Conservation (phyloP, 2,113 vertebrate species). For the Myotis brandtii region DNA sequence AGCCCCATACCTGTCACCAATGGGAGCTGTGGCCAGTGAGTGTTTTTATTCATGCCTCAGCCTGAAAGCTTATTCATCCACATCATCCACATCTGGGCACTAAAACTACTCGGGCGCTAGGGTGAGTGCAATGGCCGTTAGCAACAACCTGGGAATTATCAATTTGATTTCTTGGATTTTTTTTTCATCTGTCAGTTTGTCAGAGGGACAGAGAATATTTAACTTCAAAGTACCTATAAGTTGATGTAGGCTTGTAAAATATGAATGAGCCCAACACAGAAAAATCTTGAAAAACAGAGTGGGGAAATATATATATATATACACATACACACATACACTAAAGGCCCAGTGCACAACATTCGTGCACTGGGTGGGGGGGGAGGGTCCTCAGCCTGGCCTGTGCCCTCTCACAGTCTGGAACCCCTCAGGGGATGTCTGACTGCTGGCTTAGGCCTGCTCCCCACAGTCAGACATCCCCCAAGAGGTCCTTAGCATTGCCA, state of each 20-base stretch:
- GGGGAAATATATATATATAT: too few species aligned
- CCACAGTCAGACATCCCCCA: too few species aligned
- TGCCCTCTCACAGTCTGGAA: too few species aligned
- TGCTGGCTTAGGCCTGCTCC: too few species aligned
- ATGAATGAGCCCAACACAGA: not conserved
- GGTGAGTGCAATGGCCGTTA: not conserved
- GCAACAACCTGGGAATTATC: not conserved
- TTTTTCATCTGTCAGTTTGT: not conserved
- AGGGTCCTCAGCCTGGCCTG: too few species aligned
- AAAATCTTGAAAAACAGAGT: not conserved
- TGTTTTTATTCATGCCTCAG: not conserved
- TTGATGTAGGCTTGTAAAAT: not conserved
- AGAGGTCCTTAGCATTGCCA: too few species aligned
- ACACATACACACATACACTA: not conserved
- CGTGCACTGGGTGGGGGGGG: too few species aligned
- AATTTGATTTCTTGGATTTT: not conserved
- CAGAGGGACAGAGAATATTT: not conserved
- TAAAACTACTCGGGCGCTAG: not conserved
- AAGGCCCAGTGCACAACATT: too few species aligned
- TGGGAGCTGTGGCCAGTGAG: not conserved
- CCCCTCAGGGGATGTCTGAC: too few species aligned
- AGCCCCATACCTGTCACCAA: not conserved
- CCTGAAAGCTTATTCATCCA: not conserved
- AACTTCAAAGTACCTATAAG: not conserved
- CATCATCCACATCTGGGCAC: not conserved